phyloP scores from a whole-genome alignment of 2,888 invertebrate species.

The Neoascia interrupta region DNA sequence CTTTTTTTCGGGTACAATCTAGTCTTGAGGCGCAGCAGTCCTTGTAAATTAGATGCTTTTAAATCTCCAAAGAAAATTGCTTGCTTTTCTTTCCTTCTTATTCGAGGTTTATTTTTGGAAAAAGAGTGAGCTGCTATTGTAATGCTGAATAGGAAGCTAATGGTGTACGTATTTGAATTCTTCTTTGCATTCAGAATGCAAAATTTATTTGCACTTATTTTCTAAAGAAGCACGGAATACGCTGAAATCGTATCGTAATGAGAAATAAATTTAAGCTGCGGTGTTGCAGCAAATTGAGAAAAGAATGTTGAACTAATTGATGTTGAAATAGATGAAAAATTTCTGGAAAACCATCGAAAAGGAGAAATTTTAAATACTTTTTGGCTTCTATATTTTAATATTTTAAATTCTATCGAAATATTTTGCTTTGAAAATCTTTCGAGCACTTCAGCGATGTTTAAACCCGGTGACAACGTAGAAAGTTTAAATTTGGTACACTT shows the following conservation, averaged over 20 bases:
- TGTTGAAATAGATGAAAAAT: too few species aligned
- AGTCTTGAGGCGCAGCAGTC: conserved; percentile 29
- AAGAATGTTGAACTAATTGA: too few species aligned
- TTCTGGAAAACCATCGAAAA: too few species aligned
- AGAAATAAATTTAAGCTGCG: too few species aligned
- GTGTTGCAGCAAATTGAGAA: too few species aligned
- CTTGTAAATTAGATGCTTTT: conserved; percentile 17
- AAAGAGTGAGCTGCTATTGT: background rate
- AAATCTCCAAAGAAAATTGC: conserved; percentile 9
- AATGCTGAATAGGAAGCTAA: conserved; percentile 7
- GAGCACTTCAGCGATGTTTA: too few species aligned
- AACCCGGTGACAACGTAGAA: too few species aligned
- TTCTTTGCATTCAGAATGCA: background rate
- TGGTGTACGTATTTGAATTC: conserved; percentile 2
- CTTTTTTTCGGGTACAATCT: too few species aligned
- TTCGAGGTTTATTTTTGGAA: background rate
- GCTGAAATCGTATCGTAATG: too few species aligned
- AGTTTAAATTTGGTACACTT: too few species aligned
- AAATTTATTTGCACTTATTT: background rate
- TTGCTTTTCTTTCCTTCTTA: background rate
- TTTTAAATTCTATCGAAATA: background rate
- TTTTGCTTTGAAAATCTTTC: too few species aligned
- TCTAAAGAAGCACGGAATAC: background rate
- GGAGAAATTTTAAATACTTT: conserved; percentile 3
- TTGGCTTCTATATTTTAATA: background rate